Conservation (phyloP, 37 sponge, comb jelly and placozoan species). For the Spongilla lacustris region DNA sequence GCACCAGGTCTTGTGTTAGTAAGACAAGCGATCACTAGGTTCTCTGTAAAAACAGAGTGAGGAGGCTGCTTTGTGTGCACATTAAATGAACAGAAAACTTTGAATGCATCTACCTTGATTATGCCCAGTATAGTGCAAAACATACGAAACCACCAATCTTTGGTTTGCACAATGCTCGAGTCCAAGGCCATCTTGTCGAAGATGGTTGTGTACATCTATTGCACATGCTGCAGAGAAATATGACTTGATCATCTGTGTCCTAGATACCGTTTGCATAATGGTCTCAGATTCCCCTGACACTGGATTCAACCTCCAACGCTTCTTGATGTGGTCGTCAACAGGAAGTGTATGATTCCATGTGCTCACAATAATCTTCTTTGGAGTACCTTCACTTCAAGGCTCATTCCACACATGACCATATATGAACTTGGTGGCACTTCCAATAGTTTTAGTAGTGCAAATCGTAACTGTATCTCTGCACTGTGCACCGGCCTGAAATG, state of each 20-base stretch:
- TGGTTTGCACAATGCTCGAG: not conserved
- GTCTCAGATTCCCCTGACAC: slow-evolving; percentile 1
- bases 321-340: not conserved
- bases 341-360: not conserved
- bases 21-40: not conserved
- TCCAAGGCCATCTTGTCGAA: not conserved
- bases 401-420: not conserved
- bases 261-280: not conserved
- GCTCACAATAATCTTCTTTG: not conserved
- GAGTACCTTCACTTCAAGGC: not conserved
- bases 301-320: not conserved
- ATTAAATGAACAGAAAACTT: not conserved
- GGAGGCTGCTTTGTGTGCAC: slow-evolving; percentile 1
- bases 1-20: slow-evolving; percentile 1
- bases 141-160: not conserved
- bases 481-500: not conserved
- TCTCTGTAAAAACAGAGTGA: slow-evolving; percentile 1
- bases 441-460: not conserved
- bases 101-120: not conserved
- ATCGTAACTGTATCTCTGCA: not conserved
- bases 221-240: not conserved
- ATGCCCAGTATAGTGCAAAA: slow-evolving; percentile 1
- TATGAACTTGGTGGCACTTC: not conserved
- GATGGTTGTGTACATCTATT: slow-evolving; percentile 1
- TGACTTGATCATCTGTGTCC: slow-evolving; percentile 1